These are phyloP conservation scores for Campaea margaritaria DNA, from an alignment of 2,888 invertebrate species.

Conservation along the genomic window DNA sequence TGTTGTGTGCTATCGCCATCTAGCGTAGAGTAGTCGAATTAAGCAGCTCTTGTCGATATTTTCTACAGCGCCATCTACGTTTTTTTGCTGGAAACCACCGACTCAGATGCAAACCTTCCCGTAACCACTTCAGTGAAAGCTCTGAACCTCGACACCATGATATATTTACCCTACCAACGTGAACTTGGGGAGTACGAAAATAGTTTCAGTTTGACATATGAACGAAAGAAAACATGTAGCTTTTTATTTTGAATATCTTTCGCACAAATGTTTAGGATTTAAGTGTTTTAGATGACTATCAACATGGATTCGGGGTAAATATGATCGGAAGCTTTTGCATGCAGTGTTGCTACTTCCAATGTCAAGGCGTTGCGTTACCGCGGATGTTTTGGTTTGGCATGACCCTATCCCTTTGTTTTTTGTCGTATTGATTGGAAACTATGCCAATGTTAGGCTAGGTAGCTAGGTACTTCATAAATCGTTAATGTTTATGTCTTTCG, in stretches of 20 bases:
- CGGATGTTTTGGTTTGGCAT: conserved; percentile 73
- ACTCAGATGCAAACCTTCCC: conserved; percentile 33
- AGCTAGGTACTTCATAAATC: conserved; percentile 2
- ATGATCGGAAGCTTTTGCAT: conserved; percentile 53
- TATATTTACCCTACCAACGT: conserved; percentile 74
- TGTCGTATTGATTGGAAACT: conserved; percentile 24
- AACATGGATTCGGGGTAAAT: conserved; percentile 81
- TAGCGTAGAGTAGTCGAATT: conserved; percentile 38
- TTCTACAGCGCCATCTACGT: conserved; percentile 57
- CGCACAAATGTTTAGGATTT: conserved; percentile 65
- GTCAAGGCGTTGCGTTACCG: conserved; percentile 45
- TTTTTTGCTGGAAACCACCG: conserved; percentile 9
- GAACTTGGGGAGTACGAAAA: conserved; percentile 81
- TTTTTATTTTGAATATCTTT: conserved; percentile 78
- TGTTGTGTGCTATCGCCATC: conserved; percentile 50
- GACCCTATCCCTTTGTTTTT: conserved; percentile 61
- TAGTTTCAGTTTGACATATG: conserved; percentile 83
- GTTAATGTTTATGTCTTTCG: conserved; percentile 9
- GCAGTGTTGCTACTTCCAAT: conserved; percentile 50
- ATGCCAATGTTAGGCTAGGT: conserved; percentile 26
- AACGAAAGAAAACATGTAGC: conserved; percentile 80
- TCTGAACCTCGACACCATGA: conserved; percentile 47
- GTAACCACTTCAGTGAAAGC: conserved; percentile 21
- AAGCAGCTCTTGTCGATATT: background rate
- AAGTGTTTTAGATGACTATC: conserved; percentile 64